Evolutionary conservation across 2,888 invertebrate genomes (phyloP).

Genomic region (Hedya salicella): DNA sequence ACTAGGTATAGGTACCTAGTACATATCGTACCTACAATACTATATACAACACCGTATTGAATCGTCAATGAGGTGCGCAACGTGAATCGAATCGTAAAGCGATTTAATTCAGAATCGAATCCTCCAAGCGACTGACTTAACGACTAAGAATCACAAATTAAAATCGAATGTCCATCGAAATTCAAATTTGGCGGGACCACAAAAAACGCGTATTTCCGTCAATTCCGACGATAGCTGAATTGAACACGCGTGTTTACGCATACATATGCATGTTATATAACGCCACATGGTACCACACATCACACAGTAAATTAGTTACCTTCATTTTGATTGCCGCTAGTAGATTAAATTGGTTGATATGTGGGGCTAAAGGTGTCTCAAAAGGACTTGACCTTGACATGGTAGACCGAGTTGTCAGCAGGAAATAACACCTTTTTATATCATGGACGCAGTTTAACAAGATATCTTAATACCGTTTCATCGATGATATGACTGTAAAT

Average conservation of each 20-base stretch:
- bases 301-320: constrained; percentile 7
- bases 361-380: constrained; percentile 7
- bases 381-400: neutral
- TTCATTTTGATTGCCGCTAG: constrained; percentile 3
- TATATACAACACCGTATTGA: neutral
- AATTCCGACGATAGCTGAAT: constrained; percentile 30
- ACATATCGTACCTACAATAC: constrained; percentile 7
- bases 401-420: neutral
- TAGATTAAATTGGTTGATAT: constrained; percentile 26
- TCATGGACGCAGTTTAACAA: neutral
- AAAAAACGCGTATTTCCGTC: constrained; percentile 32
- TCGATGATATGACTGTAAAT: too few relatives aligned
- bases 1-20: neutral
- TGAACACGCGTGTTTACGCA: constrained; percentile 24
- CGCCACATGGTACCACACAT: constrained; percentile 41
- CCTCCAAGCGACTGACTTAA: neutral
- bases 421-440: constrained; percentile 4
- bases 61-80: constrained; percentile 8
- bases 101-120: constrained; percentile 6
- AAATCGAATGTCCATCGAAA: constrained; percentile 23
- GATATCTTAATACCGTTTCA: neutral
- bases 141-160: constrained; percentile 24
- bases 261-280: constrained; percentile 32
- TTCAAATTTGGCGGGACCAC: constrained; percentile 19
- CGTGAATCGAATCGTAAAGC: constrained; percentile 25